Base-by-base conservation (phyloP, 2,113 vertebrate species). In the Campylomormyrus numenius region DNA sequence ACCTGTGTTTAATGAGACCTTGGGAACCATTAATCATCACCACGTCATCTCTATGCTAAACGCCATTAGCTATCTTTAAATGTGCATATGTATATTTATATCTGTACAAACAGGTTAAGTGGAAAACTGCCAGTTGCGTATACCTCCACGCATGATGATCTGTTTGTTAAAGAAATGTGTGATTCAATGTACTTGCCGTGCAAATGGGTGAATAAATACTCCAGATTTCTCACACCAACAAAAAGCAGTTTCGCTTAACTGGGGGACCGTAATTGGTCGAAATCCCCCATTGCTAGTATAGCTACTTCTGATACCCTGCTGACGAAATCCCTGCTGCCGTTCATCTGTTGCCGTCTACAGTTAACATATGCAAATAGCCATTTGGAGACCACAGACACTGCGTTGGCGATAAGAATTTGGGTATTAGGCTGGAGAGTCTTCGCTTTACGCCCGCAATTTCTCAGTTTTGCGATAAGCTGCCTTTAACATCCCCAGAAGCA, bases 341-440 rank as follows among this genome's bases (percentile, higher is more conserved):
- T 93, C 1, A 93, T 91, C 53, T 88, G 52, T 50, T 91, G 35
- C 31, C 90, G 46, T 90, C 90, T 91, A 84, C 58, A 85, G 49
- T 92, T 88, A 24, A 90, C 88, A 89, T 92, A 92, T 1, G 91
- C 91, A 91, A 92, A 91, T 0, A 92, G 62, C 0, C 77, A 48
- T 53, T 92, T 92, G 19, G 92, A 93, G 8, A 94, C 70, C 91
- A 92, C 92, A 2, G 90, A 91, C 5, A 92, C 49, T 58, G 91
- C 88, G 70, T 92, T 90, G 35, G 91, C 92, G 1, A 93, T 49
- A 9, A 92, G 31, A 3, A 93, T 88, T 52, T 92, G 85, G 35
- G 80, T 89, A 89, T 91, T 91, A 42, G 88, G 85, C 48, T 93
- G 53, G 13, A 84, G 46, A 46, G 85, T 58, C 42, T 89, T 88